A percentile compares a stretch with the other conserved stretches of the same genome.
These are phyloP conservation scores for Drosophila austrosaltans DNA, from an alignment of 2,888 invertebrate genomes.

Conservation along the genomic window DNA sequence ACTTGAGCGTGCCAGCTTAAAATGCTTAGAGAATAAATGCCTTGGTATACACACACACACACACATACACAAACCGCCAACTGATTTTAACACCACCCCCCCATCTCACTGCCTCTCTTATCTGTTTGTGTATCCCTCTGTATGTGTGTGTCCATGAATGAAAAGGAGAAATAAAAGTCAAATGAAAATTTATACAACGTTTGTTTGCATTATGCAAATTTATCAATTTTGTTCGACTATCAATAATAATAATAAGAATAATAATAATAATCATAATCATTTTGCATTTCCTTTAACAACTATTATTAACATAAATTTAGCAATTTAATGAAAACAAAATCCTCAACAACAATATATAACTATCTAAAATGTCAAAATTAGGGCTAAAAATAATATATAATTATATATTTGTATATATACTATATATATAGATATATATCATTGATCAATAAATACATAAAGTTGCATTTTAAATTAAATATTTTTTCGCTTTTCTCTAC, in stretches of 20 bases:
- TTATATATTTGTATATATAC: too few species aligned
- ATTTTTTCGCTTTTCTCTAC: too few species aligned
- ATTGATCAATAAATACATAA: too few species aligned
- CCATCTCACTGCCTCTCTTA: background rate
- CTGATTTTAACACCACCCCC: background rate
- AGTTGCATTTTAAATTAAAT: too few species aligned
- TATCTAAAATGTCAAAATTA: too few species aligned
- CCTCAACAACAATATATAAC: too few species aligned
- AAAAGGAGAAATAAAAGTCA: conserved; percentile 75
- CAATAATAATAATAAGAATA: background rate
- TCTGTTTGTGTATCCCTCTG: conserved; percentile 14
- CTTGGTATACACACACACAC: background rate
- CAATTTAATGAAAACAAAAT: too few species aligned
- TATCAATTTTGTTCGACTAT: background rate
- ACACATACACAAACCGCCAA: too few species aligned
- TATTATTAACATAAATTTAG: background rate
- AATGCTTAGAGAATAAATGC: conserved; percentile 51
- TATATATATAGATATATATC: too few species aligned
- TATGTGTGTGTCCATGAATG: conserved; percentile 48
- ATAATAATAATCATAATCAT: background rate
- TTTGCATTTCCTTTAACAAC: background rate
- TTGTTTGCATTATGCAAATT: conserved; percentile 7
- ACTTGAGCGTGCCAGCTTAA: conserved; percentile 66
- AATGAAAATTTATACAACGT: conserved; percentile 37
- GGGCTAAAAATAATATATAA: too few species aligned